Evolutionary conservation across 2,113 vertebrate species (phyloP).

Genomic region (Todiramphus chloris): DNA sequence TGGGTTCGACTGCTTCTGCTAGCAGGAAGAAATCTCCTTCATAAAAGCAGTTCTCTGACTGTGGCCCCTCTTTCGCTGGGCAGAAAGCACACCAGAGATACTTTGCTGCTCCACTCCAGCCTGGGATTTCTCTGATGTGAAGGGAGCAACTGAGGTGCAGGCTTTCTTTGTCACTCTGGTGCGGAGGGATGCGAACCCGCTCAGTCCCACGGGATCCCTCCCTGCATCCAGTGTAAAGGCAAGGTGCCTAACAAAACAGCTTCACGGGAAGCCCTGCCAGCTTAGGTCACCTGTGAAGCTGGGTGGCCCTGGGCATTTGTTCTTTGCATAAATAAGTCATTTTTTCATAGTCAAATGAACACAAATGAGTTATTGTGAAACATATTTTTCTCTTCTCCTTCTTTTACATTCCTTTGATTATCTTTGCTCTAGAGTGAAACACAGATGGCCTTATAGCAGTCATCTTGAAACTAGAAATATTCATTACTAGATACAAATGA

Average conservation of each 20-base stretch:
- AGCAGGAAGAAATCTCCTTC: not conserved
- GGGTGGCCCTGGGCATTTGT: not conserved
- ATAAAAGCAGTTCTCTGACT: not conserved
- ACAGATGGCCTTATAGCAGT: not conserved
- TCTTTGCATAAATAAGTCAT: not conserved
- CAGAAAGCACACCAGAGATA: not conserved
- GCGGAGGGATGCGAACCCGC: not conserved
- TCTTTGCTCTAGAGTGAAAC: not conserved
- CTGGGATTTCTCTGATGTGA: not conserved
- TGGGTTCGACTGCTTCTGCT: not conserved
- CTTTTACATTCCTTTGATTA: not conserved
- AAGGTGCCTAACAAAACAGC: not conserved
- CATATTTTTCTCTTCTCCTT: not conserved
- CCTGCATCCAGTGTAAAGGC: not conserved
- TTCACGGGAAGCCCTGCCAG: not conserved
- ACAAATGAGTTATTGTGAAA: not conserved
- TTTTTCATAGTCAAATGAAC: not conserved
- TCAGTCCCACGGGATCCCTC: not conserved
- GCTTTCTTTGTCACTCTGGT: not conserved
- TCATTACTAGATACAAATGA: not conserved
- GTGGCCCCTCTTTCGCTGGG: not conserved
- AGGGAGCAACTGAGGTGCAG: not conserved
- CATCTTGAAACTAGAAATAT: constrained; percentile 18
- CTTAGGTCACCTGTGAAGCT: not conserved
- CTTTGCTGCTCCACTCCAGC: not conserved